phyloP scores from a whole-genome alignment of 2,888 invertebrate species.

The Ophioninae sp. region DNA sequence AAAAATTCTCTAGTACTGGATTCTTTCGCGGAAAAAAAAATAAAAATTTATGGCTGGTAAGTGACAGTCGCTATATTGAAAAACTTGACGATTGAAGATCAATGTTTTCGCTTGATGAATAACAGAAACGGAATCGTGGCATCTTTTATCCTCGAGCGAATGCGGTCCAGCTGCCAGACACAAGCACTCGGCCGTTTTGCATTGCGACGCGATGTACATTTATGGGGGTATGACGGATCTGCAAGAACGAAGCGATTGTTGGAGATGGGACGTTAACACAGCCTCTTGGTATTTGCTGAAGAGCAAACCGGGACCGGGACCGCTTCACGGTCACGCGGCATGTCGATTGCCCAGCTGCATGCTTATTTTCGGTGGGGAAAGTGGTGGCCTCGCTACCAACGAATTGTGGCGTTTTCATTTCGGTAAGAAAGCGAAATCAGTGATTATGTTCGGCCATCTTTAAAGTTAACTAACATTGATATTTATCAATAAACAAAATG shows the following conservation, averaged over 20 bases:
- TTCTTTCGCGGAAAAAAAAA: too few species aligned
- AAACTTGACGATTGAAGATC: neutral
- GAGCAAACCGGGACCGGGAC: conserved; percentile 85
- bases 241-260: conserved; percentile 88
- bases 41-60: too few species aligned
- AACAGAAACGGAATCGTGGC: conserved; percentile 92
- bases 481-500: too few species aligned
- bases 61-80: neutral
- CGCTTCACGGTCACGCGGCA: conserved; percentile 90
- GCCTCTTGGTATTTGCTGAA: conserved; percentile 87
- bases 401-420: conserved; percentile 93
- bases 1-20: too few species aligned
- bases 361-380: conserved; percentile 91
- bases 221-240: conserved; percentile 95
- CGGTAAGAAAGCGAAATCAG: conserved; percentile 82
- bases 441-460: neutral
- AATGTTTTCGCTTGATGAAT: conserved; percentile 49
- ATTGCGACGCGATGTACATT: conserved; percentile 91
- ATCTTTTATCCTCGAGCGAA: conserved; percentile 83
- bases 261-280: conserved; percentile 87
- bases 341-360: conserved; percentile 89
- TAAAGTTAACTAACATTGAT: neutral
- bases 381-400: conserved; percentile 86
- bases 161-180: conserved; percentile 87
- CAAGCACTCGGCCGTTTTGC: conserved; percentile 92